Evolutionary conservation across 2,888 invertebrate genomes (phyloP), one percentile per base, ranked within the genome.

Genomic region (Dolichomitus sp.): DNA sequence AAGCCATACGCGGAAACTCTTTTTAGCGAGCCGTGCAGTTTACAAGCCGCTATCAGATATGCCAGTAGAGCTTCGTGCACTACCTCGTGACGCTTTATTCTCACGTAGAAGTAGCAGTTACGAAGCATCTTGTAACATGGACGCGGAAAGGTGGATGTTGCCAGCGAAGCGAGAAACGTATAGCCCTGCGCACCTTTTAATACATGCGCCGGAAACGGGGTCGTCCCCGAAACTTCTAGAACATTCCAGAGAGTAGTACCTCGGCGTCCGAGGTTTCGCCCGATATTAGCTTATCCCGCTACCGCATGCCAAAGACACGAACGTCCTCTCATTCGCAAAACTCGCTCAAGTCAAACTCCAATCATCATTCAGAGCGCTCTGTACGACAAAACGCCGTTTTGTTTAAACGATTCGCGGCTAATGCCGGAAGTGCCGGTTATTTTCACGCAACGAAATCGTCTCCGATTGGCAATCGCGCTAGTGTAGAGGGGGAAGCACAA

Each of bases 141-240:
- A 59, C 72, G 57, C 27, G 40, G 14, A 19, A 27, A 23, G 48
- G 7, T n/a, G 57, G 30, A 33, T 59, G 30, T 33, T 59, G 57
- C n/a, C 57, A 70, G 27, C 70, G 70, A 57, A 57, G 40, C 40
- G 27, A 23, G 42, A n/a, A 7, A 27, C 54, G 42, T 40, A 45
- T 59, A 59, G 81, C 86, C 83, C 87, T 87, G 90, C 88, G 86
- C 90, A 91, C 90, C 90, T 90, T 90, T 89, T 90, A 87, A 87
- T 90, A 89, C 86, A 83, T 79, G 79, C 88, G 88, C 91, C 92
- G 92, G 91, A 92, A 92, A 88, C 81, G 88, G 84, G 87, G 88
- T 87, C 88, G 83, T 87, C 77, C 88, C 85, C 89, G 89, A 90
- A 91, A 85, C 90, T 91, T 91, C 91, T 92, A 91, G 91, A 91